phyloP scores from a whole-genome alignment of 2,797 vertebrate genomes.

The Limosa lapponica region DNA sequence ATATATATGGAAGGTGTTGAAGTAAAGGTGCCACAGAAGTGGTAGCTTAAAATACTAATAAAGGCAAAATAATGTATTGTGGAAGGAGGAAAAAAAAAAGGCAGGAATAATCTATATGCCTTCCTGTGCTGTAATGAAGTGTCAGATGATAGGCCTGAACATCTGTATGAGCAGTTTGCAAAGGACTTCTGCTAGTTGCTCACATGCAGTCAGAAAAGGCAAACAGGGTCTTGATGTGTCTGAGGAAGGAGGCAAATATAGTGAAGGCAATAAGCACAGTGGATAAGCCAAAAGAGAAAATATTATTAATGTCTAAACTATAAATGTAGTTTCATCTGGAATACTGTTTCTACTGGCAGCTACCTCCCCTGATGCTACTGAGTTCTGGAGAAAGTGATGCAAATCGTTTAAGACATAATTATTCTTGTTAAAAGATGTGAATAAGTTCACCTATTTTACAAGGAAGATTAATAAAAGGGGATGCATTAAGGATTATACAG shows the following conservation, averaged over 20 bases:
- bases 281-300: not conserved
- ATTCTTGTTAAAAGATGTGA: not conserved
- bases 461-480: not conserved
- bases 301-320: not conserved
- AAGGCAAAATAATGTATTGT: not conserved
- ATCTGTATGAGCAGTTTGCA: not conserved
- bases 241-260: not conserved
- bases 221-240: not conserved
- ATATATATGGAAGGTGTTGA: not conserved
- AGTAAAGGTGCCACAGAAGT: not conserved
- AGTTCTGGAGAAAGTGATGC: not conserved
- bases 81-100: fast-evolving
- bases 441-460: not conserved
- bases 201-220: not conserved
- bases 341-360: not conserved
- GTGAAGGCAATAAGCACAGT: not conserved
- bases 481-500: not conserved
- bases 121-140: not conserved
- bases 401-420: not conserved
- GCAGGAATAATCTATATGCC: not conserved
- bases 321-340: not conserved
- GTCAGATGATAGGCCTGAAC: not conserved
- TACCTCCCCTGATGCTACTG: not conserved
- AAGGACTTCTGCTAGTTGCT: not conserved
- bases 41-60: not conserved